A percentile compares a stretch with the other conserved stretches of the same genome.
Conservation (phyloP, 2,113 vertebrate genomes). For the Aegotheles bennettii region DNA sequence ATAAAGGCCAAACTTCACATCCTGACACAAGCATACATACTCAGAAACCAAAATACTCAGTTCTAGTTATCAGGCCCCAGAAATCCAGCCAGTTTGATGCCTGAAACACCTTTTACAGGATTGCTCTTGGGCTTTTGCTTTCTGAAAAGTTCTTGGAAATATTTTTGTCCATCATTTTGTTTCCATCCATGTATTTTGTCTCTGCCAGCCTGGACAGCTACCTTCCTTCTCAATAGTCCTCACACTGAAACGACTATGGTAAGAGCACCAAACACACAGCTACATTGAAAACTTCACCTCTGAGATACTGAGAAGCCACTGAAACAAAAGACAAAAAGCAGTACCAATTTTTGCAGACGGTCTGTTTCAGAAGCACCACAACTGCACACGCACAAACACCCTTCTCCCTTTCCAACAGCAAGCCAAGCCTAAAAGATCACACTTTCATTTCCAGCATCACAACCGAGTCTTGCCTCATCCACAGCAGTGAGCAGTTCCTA, state of each 20-base stretch:
- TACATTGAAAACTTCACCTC: not conserved
- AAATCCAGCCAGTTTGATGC: not conserved
- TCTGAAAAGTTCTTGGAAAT: not conserved
- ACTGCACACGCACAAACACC: accelerated
- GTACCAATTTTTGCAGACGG: not conserved
- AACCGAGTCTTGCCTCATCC: not conserved
- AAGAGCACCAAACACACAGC: not conserved
- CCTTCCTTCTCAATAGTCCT: not conserved
- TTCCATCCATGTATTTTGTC: no score
- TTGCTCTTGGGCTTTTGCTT: not conserved
- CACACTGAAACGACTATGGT: not conserved
- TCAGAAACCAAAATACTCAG: accelerated
- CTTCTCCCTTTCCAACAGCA: not conserved
- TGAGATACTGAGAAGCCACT: not conserved
- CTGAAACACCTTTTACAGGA: not conserved
- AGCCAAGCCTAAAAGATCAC: not conserved
- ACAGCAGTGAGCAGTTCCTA: not conserved
- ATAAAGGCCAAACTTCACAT: not conserved
- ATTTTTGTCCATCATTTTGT: not conserved
- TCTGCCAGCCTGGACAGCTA: not conserved
- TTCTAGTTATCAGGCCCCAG: not conserved
- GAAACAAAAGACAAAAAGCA: not conserved
- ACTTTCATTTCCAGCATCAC: not conserved
- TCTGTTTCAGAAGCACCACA: not conserved
- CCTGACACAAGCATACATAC: not conserved